Conservation (phyloP, 2,888 invertebrate species). For the Napeogenes sylphis region DNA sequence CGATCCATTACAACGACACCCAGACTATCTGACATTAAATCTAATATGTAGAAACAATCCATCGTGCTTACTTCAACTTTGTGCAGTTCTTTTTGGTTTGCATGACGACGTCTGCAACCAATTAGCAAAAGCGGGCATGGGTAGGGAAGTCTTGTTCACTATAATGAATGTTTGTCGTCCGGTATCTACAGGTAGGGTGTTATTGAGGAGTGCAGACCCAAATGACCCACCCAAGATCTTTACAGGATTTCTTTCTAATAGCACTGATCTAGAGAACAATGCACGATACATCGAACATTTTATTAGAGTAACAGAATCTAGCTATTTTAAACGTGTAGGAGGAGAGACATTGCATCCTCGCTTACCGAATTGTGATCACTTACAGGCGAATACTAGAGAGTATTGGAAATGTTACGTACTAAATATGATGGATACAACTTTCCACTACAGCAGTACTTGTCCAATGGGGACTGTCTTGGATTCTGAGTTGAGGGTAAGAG, state of each 20-base stretch:
- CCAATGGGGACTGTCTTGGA: slow-evolving; percentile 35
- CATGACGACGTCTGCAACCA: slow-evolving; percentile 37
- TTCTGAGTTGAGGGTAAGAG: slow-evolving; percentile 35
- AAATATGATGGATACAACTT: too few species aligned
- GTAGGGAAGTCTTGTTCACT: slow-evolving; percentile 42
- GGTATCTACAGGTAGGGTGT: slow-evolving; percentile 10
- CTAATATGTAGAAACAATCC: slow-evolving; percentile 32
- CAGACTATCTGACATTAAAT: slow-evolving; percentile 48
- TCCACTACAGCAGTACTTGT: too few species aligned
- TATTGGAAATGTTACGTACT: too few species aligned
- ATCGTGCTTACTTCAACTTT: slow-evolving; percentile 23
- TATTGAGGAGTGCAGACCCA: slow-evolving; percentile 72
- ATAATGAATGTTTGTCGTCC: too few species aligned
- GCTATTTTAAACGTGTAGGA: too few species aligned
- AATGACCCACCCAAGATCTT: slow-evolving; percentile 37
- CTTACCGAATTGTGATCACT: too few species aligned
- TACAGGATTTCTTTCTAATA: slow-evolving; percentile 32
- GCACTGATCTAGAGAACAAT: slow-evolving; percentile 36
- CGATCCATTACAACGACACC: slow-evolving; percentile 72
- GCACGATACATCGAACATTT: slow-evolving; percentile 36
- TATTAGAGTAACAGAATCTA: slow-evolving; percentile 18
- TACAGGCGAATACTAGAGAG: too few species aligned
- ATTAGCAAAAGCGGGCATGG: slow-evolving; percentile 29
- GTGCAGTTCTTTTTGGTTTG: slow-evolving; percentile 32
- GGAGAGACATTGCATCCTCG: too few species aligned